Evolutionary conservation across 2,888 invertebrate species (phyloP).

Genomic region (Reticulitermes lucifugus): DNA sequence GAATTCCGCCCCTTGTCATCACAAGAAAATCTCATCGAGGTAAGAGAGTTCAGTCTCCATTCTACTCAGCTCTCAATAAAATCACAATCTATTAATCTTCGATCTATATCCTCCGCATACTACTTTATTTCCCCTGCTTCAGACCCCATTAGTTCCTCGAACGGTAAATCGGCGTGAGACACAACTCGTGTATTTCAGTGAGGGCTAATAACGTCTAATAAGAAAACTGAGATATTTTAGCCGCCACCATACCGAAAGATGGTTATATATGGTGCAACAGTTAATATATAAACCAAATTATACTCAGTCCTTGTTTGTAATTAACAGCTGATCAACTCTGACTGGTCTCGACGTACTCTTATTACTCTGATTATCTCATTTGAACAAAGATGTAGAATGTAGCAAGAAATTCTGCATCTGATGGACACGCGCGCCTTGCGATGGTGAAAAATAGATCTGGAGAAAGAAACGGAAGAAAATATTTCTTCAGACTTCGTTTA

Average conservation of each 20-base stretch:
- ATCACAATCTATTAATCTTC: constrained; percentile 12
- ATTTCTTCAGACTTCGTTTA: no score
- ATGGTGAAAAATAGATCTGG: no score
- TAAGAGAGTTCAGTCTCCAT: neutral
- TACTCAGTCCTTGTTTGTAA: neutral
- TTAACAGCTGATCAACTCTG: no score
- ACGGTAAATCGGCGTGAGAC: neutral
- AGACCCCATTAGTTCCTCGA: neutral
- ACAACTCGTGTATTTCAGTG: neutral
- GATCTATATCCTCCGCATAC: neutral
- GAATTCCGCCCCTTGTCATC: neutral
- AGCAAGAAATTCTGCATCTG: no score
- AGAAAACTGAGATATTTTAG: neutral
- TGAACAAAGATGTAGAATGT: no score
- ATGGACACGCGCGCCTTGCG: no score
- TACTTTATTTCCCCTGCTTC: neutral
- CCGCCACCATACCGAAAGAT: neutral
- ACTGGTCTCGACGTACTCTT: no score
- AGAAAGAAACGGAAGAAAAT: no score
- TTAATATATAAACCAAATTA: neutral
- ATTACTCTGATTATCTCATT: no score
- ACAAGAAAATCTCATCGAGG: neutral
- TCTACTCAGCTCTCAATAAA: neutral
- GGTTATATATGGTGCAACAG: neutral
- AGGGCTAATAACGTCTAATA: neutral